A percentile compares a stretch with the other conserved stretches of the same genome.
Conservation (phyloP, 2,797 vertebrate genomes). For the Tachyglossus aculeatus region DNA sequence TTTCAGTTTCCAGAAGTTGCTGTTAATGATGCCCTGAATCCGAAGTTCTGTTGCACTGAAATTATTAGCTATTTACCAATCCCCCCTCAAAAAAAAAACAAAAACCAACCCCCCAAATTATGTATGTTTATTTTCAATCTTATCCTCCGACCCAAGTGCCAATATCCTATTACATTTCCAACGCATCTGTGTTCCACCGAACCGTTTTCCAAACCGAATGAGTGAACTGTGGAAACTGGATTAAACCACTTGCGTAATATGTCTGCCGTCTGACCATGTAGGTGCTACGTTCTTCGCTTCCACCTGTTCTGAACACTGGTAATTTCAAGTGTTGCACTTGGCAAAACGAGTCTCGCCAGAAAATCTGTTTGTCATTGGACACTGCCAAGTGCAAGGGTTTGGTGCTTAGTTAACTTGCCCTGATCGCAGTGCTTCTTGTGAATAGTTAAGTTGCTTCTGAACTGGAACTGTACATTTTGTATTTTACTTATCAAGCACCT, state of each 20-base stretch:
- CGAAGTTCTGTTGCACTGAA: constrained; percentile 29
- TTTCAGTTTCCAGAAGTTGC: constrained; percentile 81
- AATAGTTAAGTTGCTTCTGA: constrained; percentile 76
- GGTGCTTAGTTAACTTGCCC: constrained; percentile 72
- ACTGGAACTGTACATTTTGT: constrained; percentile 86
- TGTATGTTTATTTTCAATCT: constrained; percentile 30
- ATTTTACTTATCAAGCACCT: constrained; percentile 83
- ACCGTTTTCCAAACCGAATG: constrained; percentile 59
- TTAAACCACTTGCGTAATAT: constrained; percentile 26
- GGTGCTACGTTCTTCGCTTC: constrained; percentile 77
- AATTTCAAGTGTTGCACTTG: constrained; percentile 73
- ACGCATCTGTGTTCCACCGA: constrained; percentile 54
- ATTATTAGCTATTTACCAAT: constrained; percentile 46
- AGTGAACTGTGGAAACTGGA: constrained; percentile 30
- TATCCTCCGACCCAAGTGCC: constrained; percentile 63
- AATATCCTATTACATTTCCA: constrained; percentile 57
- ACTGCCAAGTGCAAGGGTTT: constrained; percentile 69
- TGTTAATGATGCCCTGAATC: constrained; percentile 41
- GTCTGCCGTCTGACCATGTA: constrained; percentile 65
- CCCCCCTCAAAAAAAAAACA: constrained; percentile 31
- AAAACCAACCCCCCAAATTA: constrained; percentile 47
- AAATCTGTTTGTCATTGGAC: constrained; percentile 52
- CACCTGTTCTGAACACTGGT: constrained; percentile 74
- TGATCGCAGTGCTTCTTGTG: constrained; percentile 73
- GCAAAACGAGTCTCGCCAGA: constrained; percentile 71